Percentiles rank a stretch among this genome's conserved stretches.
These are phyloP conservation scores for Acrocephalus scirpaceus DNA, from an alignment of 2,797 vertebrate species.

Conservation along the genomic window DNA sequence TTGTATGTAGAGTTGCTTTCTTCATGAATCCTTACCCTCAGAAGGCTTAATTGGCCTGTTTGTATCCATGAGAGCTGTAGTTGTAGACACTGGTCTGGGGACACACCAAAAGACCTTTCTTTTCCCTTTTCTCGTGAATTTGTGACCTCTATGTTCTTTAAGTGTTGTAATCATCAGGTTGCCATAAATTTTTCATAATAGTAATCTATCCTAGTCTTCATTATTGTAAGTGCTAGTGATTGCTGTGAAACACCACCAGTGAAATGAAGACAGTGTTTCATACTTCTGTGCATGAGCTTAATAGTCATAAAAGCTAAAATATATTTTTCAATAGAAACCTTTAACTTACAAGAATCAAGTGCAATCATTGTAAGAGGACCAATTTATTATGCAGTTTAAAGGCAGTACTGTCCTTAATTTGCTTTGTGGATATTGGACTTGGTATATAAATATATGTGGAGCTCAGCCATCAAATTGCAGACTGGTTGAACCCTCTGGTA, in stretches of 20 bases:
- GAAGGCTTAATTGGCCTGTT: neutral
- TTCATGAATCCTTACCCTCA: neutral
- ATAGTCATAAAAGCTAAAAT: neutral
- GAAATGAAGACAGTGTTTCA: neutral
- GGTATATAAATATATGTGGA: neutral
- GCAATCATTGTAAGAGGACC: neutral
- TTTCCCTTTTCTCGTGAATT: neutral
- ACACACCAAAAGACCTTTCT: neutral
- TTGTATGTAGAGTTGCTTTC: neutral
- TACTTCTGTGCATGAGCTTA: neutral
- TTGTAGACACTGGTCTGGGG: neutral
- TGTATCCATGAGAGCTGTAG: neutral
- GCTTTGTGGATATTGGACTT: neutral
- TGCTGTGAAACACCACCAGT: neutral
- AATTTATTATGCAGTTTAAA: neutral
- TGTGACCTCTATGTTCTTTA: neutral
- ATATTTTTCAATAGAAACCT: neutral
- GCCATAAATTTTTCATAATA: neutral
- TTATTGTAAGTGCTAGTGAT: neutral
- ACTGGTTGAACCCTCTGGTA: neutral
- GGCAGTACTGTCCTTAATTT: neutral
- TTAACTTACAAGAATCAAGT: neutral
- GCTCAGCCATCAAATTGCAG: neutral
- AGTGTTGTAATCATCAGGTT: neutral
- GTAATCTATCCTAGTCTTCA: neutral